Percentiles rank a stretch among this genome's conserved stretches.
phyloP scores from a whole-genome alignment of 2,113 vertebrate species.

The Megaptera novaeangliae region DNA sequence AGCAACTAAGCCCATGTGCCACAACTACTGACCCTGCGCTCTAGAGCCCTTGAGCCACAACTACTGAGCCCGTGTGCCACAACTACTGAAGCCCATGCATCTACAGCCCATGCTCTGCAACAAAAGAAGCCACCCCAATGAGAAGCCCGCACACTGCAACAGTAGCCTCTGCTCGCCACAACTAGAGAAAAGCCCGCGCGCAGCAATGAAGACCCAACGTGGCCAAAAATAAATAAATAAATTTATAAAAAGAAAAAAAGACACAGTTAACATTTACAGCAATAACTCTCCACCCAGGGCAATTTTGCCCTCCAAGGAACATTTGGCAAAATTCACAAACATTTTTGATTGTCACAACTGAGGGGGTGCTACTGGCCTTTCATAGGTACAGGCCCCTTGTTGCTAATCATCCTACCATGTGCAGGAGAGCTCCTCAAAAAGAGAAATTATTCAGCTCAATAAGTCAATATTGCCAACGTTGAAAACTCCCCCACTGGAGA shows the following conservation, averaged over 20 bases:
- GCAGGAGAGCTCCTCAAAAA: not conserved
- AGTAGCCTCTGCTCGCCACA: no score
- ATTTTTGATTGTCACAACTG: not conserved
- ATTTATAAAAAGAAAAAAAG: not conserved
- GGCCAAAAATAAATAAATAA: no score
- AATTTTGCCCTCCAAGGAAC: not conserved
- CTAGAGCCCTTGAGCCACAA: no score
- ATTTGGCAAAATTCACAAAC: not conserved
- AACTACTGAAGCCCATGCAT: no score
- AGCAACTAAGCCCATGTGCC: no score
- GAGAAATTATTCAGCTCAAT: not conserved
- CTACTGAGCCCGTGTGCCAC: no score
- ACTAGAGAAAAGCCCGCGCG: no score
- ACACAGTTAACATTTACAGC: not conserved
- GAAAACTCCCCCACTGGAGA: not conserved
- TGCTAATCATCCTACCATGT: not conserved
- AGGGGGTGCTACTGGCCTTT: not conserved
- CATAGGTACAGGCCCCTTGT: not conserved
- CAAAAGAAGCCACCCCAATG: no score
- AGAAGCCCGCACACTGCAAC: no score
- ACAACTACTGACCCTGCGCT: no score
- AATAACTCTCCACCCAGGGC: not conserved
- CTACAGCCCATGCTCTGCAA: no score
- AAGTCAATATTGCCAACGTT: not conserved
- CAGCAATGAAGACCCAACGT: no score